A percentile compares a stretch with the other conserved stretches of the same genome.
These are phyloP conservation scores for Belgica antarctica DNA, from an alignment of 2,888 invertebrate genomes.

Conservation along the genomic window DNA sequence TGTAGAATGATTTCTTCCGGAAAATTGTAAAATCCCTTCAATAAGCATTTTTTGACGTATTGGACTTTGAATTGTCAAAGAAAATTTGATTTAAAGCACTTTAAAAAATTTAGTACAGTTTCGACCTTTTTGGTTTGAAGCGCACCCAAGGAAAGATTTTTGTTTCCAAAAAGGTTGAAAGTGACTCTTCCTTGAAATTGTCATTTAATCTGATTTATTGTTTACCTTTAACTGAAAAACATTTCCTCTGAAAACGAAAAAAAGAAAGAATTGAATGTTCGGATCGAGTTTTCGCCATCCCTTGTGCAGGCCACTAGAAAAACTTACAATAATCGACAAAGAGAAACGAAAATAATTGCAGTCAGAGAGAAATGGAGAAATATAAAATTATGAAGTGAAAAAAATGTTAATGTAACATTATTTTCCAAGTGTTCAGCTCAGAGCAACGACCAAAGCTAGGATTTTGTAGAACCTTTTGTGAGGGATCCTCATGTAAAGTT, in stretches of 20 bases:
- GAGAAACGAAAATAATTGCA: neutral
- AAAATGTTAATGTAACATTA: constrained; percentile 5
- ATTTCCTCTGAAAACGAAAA: neutral
- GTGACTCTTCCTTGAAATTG: neutral
- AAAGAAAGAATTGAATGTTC: constrained; percentile 14
- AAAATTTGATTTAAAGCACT: neutral
- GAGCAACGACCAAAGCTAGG: no score
- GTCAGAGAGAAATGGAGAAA: neutral
- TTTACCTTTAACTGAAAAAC: constrained; percentile 8
- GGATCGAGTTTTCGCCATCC: neutral
- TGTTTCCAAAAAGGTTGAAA: constrained; percentile 1
- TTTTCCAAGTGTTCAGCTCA: no score
- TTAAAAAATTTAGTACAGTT: neutral
- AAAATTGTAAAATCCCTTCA: neutral
- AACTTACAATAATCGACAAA: neutral
- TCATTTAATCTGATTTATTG: constrained; percentile 43
- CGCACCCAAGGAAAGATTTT: neutral
- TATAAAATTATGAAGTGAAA: constrained; percentile 32
- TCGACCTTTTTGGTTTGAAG: neutral
- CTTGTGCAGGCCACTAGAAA: neutral
- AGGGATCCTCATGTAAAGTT: no score
- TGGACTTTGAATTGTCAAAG: neutral
- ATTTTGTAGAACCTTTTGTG: no score
- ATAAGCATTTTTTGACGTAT: neutral
- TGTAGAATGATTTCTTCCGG: neutral